Evolutionary conservation across 1,140 invertebrate species (phyloP), one percentile per base, ranked within the genome.

Genomic region (Heliothis subflexa): DNA sequence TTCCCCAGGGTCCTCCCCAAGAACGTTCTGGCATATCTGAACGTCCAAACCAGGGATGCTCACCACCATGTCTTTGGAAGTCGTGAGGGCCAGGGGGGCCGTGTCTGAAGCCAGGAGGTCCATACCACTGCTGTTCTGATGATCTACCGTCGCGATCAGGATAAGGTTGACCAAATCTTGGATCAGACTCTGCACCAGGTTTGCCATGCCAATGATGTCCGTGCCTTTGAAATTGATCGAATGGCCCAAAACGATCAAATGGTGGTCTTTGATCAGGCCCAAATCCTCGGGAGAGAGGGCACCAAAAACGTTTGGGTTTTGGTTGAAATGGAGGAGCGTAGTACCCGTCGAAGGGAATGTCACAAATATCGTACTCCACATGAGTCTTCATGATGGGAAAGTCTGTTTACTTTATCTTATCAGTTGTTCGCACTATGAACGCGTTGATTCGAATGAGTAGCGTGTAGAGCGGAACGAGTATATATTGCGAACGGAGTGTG

Each of bases 321-420:
- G 21, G 4, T 16, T 52, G 21, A 5, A 12, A 18, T 3, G 18
- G 21, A 7, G 59, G 59, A n/a, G 59, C 33, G 33, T 40, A 40
- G 14, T 62, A 62, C 33, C 59, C 59, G 14, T 33, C 50, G 11
- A 71, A 50, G 50, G 50, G 68, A 1, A 71, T 28, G 47, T 50
- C 47, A 50, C 25, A 52, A 14, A 33, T 50, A 33, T 71, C 68
- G 25, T 21, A 54, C 18, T 54, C 68, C 11, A 66, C 12, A 0
- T 52, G 21, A n/a, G 18, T 50, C 25, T 50, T 7, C 68, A 71
- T 62, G 28, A 16, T 40, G 33, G 10, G 9, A 5, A 40, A 40
- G 33, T 40, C 7, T 33, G 13, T 28, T 61, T 12, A n/a, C n/a
- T n/a, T 52, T 54, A 2, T 9, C 13, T 54, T n/a, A n/a, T 54